These are phyloP conservation scores for Drosophila pruinosa DNA, from an alignment of 1,140 invertebrate species.

Conservation along the genomic window DNA sequence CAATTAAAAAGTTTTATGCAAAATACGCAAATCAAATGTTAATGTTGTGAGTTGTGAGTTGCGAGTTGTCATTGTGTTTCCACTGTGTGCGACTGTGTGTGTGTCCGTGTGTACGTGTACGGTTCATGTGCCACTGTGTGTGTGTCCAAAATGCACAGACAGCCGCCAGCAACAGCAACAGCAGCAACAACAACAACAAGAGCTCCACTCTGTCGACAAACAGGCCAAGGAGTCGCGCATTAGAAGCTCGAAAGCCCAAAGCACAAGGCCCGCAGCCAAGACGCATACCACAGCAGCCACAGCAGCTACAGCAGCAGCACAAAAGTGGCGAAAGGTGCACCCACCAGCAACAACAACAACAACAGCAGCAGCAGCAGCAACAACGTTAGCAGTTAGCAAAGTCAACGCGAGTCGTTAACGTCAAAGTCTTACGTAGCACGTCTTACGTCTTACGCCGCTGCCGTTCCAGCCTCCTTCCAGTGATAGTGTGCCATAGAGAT, in stretches of 20 bases:
- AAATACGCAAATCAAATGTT: conserved; percentile 65
- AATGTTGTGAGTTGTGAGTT: conserved; percentile 39
- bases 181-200: conserved; percentile 31
- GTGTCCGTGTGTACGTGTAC: conserved; percentile 12
- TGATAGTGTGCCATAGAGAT: conserved; percentile 38
- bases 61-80: too few relatives aligned
- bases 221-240: conserved; percentile 37
- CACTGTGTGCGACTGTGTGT: neutral
- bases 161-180: conserved; percentile 32
- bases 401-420: conserved; percentile 31
- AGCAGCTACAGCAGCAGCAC: conserved; percentile 8
- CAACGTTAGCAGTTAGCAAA: conserved; percentile 28
- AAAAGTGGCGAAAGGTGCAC: conserved; percentile 73
- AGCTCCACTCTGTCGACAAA: neutral
- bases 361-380: conserved; percentile 15
- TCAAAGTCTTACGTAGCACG: neutral
- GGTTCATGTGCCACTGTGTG: too few relatives aligned
- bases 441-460: neutral
- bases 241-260: conserved; percentile 31
- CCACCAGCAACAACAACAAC: conserved; percentile 57
- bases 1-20: conserved; percentile 55
- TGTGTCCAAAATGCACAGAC: conserved; percentile 61
- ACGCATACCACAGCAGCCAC: conserved; percentile 25
- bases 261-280: conserved; percentile 28
- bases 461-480: conserved; percentile 11